A percentile compares a stretch with the other conserved stretches of the same genome.
Conservation (phyloP, 1,140 invertebrate species). For the Drosophila repletoides region DNA sequence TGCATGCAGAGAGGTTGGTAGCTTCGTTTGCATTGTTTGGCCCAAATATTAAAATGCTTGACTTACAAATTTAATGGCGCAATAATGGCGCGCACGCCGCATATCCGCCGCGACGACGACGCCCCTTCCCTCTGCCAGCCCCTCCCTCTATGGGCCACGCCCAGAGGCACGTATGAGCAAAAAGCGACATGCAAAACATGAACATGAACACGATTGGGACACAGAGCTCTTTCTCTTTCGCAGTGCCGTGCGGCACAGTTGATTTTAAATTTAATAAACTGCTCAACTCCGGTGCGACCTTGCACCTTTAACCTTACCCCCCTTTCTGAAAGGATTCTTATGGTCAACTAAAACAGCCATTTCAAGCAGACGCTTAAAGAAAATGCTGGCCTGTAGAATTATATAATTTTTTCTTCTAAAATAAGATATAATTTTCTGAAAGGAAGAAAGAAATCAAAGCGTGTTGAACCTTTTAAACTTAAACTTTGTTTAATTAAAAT, state of each 20-base stretch:
- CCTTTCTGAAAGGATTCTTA: too few species aligned
- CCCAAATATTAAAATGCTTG: slow-evolving; percentile 81
- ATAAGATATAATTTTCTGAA: too few species aligned
- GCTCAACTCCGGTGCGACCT: slow-evolving; percentile 11
- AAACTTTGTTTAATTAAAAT: too few species aligned
- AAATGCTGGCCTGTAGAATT: too few species aligned
- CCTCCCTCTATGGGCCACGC: slow-evolving; percentile 2
- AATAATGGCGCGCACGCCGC: slow-evolving; percentile 77
- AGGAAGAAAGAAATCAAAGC: too few species aligned
- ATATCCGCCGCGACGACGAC: slow-evolving; percentile 36
- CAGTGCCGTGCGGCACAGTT: too few species aligned
- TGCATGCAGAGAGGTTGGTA: slow-evolving; percentile 37
- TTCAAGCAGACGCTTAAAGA: too few species aligned
- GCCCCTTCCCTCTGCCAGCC: neutral
- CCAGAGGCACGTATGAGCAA: slow-evolving; percentile 17
- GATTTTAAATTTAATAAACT: slow-evolving; percentile 80
- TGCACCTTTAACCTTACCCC: neutral
- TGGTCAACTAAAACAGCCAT: too few species aligned
- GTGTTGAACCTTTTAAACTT: too few species aligned
- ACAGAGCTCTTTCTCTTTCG: too few species aligned
- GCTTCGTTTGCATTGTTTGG: slow-evolving; percentile 79
- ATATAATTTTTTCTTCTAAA: too few species aligned
- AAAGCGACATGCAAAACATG: slow-evolving; percentile 24
- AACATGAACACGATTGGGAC: neutral
- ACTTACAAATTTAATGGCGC: slow-evolving; percentile 80